Conservation (phyloP, 1,140 invertebrate genomes). For the Cotesia chilonis region DNA sequence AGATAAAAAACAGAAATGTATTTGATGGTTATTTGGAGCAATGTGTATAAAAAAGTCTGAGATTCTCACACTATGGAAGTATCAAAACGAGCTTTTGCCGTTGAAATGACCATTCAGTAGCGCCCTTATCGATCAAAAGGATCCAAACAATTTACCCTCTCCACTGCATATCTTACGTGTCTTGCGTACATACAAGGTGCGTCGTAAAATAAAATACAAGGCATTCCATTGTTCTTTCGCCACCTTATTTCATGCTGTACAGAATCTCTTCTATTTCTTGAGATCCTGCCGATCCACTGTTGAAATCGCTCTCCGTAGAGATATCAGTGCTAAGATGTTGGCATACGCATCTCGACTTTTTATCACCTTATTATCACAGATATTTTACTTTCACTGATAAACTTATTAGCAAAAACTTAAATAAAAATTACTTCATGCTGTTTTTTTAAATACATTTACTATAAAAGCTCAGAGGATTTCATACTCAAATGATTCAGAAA, state of each 20-base stretch:
- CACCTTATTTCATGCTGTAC: not conserved
- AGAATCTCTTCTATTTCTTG: not conserved
- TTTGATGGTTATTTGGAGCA: conserved; percentile 30
- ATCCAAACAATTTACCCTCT: conserved; percentile 28
- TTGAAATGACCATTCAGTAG: conserved; percentile 38
- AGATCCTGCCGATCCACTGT: not conserved
- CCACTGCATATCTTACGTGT: conserved; percentile 38
- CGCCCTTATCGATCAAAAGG: conserved; percentile 48
- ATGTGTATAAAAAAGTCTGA: not conserved
- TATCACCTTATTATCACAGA: too few relatives aligned
- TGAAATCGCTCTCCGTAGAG: conserved; percentile 2
- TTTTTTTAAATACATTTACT: too few relatives aligned
- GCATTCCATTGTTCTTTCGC: conserved; percentile 11
- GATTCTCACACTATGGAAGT: not conserved
- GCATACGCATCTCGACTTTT: too few relatives aligned
- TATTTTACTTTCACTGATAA: too few relatives aligned
- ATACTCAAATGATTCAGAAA: too few relatives aligned
- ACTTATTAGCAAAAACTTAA: too few relatives aligned
- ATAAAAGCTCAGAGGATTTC: too few relatives aligned
- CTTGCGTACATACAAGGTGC: conserved; percentile 17
- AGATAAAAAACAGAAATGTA: conserved; percentile 38
- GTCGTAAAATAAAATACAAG: conserved; percentile 14
- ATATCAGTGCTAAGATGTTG: too few relatives aligned
- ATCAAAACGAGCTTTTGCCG: conserved; percentile 14
- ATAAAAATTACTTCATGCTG: too few relatives aligned